Evolutionary conservation across 2,888 invertebrate genomes (phyloP), one percentile per base, ranked within the genome.

Genomic region (Tenthredo distinguenda): DNA sequence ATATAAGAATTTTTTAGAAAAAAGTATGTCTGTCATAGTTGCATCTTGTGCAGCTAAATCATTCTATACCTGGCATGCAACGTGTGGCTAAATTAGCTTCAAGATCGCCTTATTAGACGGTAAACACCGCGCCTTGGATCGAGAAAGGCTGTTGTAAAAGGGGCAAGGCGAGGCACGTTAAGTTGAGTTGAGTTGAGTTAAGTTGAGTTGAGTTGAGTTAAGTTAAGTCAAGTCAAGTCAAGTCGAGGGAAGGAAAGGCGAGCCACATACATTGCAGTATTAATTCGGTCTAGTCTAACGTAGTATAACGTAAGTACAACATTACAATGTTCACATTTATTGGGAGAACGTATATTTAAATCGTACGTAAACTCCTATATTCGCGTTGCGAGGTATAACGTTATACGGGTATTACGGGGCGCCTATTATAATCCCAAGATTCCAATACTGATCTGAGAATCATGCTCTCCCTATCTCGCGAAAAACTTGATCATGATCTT

Each of bases 191-290:
- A 40, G 65, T 15, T n/a, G 15, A 55, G 55, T 55, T 7, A 6
- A 55, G 55, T 55, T n/a, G 18, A 43, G 65, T 3, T 6, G 0
- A 55, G 55, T 18, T 6, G 3, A 55, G 55, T 55, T 55, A 2
- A 43, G 31, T 3, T 0, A n/a, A 58, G 58, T 58, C 7, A 12
- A 62, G 62, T 62, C 1, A 26, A 62, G 62, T 62, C 26, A 62
- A 71, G 7, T 37, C 5, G 37, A 71, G 71, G 71, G 37, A 18
- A 34, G 71, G 71, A 71, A 34, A 71, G 71, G 71, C 71, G 34
- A 71, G 71, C 71, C 71, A 71, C 71, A 37, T 71, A 71, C 71
- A 71, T 34, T 71, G 71, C 71, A 62, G 62, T 34, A 62, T 26
- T 34, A 71, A 71, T 71, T 71, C n/a, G n/a, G 34, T 62, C 71